A percentile compares a stretch with the other conserved stretches of the same genome.
These are phyloP conservation scores for Trilocha varians DNA, from an alignment of 2,888 invertebrate species.

Conservation along the genomic window DNA sequence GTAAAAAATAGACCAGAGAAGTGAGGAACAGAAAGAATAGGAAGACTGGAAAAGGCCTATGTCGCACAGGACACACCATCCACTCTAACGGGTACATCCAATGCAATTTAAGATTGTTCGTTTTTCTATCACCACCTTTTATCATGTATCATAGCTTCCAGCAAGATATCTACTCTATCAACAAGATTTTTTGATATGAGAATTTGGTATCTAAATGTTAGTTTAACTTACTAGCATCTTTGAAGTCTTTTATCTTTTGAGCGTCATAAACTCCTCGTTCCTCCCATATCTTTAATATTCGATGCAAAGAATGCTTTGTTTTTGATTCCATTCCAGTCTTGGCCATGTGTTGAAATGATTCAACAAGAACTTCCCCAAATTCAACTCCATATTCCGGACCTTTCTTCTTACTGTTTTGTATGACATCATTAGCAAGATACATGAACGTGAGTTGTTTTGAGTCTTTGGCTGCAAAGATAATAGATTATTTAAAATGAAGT, in stretches of 20 bases:
- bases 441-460: conserved; percentile 92
- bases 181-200: no score
- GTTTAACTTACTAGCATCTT: conserved; percentile 70
- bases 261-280: conserved; percentile 92
- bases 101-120: no score
- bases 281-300: conserved; percentile 93
- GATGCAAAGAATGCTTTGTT: conserved; percentile 83
- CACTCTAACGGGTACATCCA: no score
- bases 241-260: conserved; percentile 85
- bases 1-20: no score
- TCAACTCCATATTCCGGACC: conserved; percentile 95
- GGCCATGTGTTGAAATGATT: conserved; percentile 89
- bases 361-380: conserved; percentile 84
- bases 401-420: conserved; percentile 98
- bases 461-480: conserved; percentile 90
- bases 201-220: no score
- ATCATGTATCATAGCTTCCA: no score
- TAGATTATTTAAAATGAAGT: no score
- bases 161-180: no score
- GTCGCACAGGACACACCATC: no score
- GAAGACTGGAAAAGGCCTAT: no score
- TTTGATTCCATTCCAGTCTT: conserved; percentile 83
- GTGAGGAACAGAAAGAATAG: no score
- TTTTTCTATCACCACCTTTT: no score
- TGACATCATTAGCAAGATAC: conserved; percentile 99